A percentile compares a stretch with the other conserved stretches of the same genome.
Evolutionary conservation across 2,797 vertebrate species (phyloP).

Genomic region (Acestrorhynchus altus): DNA sequence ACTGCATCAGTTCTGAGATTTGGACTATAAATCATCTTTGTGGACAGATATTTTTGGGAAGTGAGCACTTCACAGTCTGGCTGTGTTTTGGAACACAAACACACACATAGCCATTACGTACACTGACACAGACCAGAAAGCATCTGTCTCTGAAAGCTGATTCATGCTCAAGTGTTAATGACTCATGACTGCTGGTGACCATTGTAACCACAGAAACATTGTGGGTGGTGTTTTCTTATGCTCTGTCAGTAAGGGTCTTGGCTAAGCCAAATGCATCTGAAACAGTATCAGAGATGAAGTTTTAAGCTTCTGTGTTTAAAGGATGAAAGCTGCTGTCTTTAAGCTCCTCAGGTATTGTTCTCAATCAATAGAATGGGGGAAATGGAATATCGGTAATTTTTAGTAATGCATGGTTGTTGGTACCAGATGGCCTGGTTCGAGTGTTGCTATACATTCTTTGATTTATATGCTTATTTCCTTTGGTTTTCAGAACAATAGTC

Average conservation of each 20-base stretch:
- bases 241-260: background rate
- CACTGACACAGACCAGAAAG: background rate
- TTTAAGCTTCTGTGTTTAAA: constrained; percentile 47
- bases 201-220: background rate
- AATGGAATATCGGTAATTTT: no score
- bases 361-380: no score
- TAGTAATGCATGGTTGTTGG: no score
- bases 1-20: no score
- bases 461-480: no score
- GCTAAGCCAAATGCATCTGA: constrained; percentile 34
- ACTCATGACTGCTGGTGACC: constrained; percentile 11
- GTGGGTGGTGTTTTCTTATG: background rate
- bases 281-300: constrained; percentile 6
- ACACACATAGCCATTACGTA: constrained; percentile 16
- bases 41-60: no score
- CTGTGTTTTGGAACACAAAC: background rate
- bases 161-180: constrained; percentile 23
- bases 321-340: background rate
- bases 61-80: background rate
- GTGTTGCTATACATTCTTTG: no score
- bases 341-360: no score
- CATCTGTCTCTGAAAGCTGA: background rate
- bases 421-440: no score
- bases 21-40: no score
- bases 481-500: no score